These are phyloP conservation scores for Aphidoletes aphidimyza DNA, from an alignment of 2,888 invertebrate genomes.

Conservation along the genomic window DNA sequence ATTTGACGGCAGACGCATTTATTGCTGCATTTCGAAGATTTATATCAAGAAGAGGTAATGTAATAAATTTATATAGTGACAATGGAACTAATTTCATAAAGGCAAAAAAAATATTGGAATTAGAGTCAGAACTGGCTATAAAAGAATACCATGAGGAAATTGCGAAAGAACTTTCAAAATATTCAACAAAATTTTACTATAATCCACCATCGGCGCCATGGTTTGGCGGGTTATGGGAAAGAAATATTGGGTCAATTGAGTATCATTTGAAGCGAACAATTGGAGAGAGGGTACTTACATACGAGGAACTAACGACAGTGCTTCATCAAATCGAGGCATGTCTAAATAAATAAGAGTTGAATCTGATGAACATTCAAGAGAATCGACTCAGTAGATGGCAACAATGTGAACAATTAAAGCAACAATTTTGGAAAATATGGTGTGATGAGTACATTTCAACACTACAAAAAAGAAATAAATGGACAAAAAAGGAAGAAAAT, in stretches of 20 bases:
- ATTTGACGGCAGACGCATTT: constrained; percentile 59
- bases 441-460: neutral
- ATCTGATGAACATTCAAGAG: neutral
- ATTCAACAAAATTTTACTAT: constrained; percentile 60
- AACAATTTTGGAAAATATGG: neutral
- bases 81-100: constrained; percentile 61
- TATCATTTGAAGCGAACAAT: constrained; percentile 56
- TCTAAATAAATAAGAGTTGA: constrained; percentile 58
- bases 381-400: neutral
- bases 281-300: constrained; percentile 55
- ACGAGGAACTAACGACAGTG: constrained; percentile 54
- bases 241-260: constrained; percentile 56
- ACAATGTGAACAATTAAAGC: neutral
- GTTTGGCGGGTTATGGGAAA: constrained; percentile 58
- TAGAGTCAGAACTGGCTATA: neutral
- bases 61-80: constrained; percentile 59
- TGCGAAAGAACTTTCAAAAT: constrained; percentile 58
- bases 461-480: neutral
- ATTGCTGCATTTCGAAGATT: constrained; percentile 60
- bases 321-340: constrained; percentile 58
- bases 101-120: constrained; percentile 57
- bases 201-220: constrained; percentile 57
- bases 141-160: neutral
- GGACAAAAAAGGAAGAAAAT: neutral
- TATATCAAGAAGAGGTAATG: constrained; percentile 59